Base-by-base conservation (phyloP, 2,888 invertebrate genomes). In the Seira musarum region DNA sequence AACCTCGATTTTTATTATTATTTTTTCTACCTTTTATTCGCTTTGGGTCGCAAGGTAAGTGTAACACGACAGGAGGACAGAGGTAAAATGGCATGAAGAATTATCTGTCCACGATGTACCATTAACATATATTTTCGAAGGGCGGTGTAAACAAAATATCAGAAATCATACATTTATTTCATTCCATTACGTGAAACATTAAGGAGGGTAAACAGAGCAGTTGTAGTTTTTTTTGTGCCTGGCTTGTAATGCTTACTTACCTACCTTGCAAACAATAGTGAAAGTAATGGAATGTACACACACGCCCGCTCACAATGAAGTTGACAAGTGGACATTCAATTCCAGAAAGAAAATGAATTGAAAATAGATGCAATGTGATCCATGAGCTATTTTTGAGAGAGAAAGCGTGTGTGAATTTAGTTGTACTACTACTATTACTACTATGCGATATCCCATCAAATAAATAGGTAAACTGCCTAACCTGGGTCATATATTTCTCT, bases 61-160 rank as follows among this genome's bases (percentile, higher is more conserved):
- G 40, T 67, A 61, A 74, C 74, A 46, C 61, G 61, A 67, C 67
- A 61, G 19, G 65, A 74, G 30, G 65, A 74, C 22, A 74, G 49
- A 25, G 68, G 61, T 53, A 60, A 60, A 70, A 70, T 77, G 77
- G 53, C 77, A 66, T 64, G 65, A 64, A 77, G 77, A 77, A 77
- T 77, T 77, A 70, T 77, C 77, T 77, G 77, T 77, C 77, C 77
- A 77, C 70, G 49, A 64, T 77, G 65, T 63, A 77, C 77, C 77
- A 77, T 77, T 77, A 77, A 77, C 77, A 77, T 77, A 70, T 65
- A 77, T 77, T 70, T 65, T 60, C 10, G 49, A 67, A 17, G 17
- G 60, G 22, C 5, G 35, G 19, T 25, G 19, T 66, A 66, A 40
- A 40, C 60, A n/a, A 66, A 35, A 66, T 66, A 46, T 35, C 66